Conservation (phyloP, 2,888 invertebrate genomes). For the Drosophila nr. perissopoda region DNA sequence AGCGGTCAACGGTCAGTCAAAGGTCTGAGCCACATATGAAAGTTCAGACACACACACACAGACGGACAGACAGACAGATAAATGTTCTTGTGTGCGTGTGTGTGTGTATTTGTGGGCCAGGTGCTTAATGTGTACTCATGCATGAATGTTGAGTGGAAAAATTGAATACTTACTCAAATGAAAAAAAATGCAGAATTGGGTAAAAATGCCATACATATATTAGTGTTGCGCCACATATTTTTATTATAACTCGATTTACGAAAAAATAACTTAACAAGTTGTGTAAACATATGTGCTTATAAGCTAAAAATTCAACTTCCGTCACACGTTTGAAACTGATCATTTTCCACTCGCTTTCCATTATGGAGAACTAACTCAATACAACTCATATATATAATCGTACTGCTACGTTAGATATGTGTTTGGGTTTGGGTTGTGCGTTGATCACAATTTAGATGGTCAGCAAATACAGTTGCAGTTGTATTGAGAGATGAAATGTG, state of each 20-base stretch:
- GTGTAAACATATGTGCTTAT: background rate
- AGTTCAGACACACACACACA: background rate
- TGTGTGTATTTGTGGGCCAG: constrained; percentile 2
- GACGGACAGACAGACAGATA: background rate
- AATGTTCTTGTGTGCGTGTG: background rate
- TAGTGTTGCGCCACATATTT: background rate
- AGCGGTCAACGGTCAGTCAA: background rate
- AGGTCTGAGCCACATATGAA: constrained; percentile 6
- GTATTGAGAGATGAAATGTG: too few relatives aligned
- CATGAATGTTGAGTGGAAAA: constrained; percentile 1
- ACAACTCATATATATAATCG: background rate
- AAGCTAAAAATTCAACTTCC: background rate
- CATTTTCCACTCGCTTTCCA: background rate
- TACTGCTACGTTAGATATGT: background rate
- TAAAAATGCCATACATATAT: background rate
- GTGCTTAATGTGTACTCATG: constrained; percentile 9
- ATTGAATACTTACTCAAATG: background rate
- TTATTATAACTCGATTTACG: background rate
- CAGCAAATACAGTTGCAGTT: background rate
- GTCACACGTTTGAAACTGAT: background rate
- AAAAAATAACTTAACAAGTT: background rate
- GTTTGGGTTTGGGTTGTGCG: background rate
- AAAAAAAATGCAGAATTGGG: background rate
- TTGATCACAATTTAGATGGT: background rate
- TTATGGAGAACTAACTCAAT: background rate